Conservation (phyloP, 2,797 vertebrate species). For the Vespertilio murinus region DNA sequence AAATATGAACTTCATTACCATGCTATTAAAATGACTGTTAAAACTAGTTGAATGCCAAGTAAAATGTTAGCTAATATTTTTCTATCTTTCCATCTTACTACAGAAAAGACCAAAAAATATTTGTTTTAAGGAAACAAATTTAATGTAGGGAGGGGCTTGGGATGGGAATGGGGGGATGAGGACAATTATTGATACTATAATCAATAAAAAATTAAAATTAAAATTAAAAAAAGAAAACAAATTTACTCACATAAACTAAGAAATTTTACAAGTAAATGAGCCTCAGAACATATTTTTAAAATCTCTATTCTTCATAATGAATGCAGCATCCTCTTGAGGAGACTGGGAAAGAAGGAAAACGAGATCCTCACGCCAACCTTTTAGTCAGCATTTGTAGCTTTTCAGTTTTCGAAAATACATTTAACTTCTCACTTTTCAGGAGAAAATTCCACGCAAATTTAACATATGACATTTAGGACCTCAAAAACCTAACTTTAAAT, state of each 20-base stretch:
- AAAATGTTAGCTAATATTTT: neutral
- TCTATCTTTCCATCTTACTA: neutral
- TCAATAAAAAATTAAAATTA: no score
- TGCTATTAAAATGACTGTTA: neutral
- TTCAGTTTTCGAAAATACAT: neutral
- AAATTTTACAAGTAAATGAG: neutral
- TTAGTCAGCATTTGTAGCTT: neutral
- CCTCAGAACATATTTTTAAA: neutral
- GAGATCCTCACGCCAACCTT: neutral
- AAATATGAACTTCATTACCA: neutral
- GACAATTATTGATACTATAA: no score
- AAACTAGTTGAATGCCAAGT: neutral
- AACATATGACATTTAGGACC: neutral
- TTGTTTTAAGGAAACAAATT: neutral
- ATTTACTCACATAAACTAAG: constrained; percentile 16
- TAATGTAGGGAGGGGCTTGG: no score
- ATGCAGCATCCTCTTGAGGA: neutral
- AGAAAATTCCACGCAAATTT: constrained; percentile 12
- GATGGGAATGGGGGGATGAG: no score
- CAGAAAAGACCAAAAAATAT: neutral
- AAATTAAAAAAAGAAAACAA: no score
- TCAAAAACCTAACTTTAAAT: constrained; percentile 3
- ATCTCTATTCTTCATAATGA: neutral
- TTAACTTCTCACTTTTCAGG: neutral
- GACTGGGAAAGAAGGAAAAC: neutral